Conservation (phyloP, 2,113 vertebrate genomes). For the Aphyosemion australe region DNA sequence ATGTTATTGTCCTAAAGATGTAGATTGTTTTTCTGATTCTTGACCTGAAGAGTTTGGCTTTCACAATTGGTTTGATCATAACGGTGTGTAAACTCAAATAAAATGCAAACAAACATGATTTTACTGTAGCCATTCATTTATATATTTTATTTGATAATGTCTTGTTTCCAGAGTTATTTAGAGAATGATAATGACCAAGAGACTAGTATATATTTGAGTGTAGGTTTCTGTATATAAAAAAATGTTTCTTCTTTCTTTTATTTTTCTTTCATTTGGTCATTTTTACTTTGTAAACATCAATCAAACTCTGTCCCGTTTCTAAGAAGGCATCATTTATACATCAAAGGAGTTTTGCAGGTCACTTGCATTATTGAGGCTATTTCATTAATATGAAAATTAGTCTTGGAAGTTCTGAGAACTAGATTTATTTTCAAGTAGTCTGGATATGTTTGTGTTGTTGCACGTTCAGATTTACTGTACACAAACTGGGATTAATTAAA, state of each 20-base stretch:
- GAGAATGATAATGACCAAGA: too few species aligned
- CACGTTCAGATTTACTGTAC: slow-evolving; percentile 20
- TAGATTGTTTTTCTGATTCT: too few species aligned
- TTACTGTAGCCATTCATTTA: too few species aligned
- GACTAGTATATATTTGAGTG: too few species aligned
- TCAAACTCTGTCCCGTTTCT: slow-evolving; percentile 22
- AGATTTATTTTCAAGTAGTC: slow-evolving; percentile 28
- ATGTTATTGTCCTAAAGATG: too few species aligned
- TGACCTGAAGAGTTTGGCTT: too few species aligned
- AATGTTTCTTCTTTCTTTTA: background rate
- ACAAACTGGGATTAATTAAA: slow-evolving; percentile 8
- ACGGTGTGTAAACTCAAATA: too few species aligned
- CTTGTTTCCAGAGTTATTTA: too few species aligned
- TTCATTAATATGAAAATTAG: slow-evolving; percentile 32
- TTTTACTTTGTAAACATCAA: slow-evolving; percentile 21
- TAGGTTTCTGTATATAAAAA: slow-evolving; percentile 6
- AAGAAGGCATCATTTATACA: slow-evolving; percentile 55
- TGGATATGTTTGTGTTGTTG: slow-evolving; percentile 16
- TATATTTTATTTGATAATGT: too few species aligned
- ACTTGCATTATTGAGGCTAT: slow-evolving; percentile 49
- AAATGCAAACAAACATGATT: too few species aligned
- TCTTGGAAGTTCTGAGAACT: slow-evolving; percentile 13
- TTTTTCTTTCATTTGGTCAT: slow-evolving; percentile 5
- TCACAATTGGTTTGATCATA: too few species aligned
- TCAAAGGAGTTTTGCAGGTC: slow-evolving; percentile 43